Base-by-base conservation (phyloP, 1,140 invertebrate species). In the Wasmannia auropunctata region DNA sequence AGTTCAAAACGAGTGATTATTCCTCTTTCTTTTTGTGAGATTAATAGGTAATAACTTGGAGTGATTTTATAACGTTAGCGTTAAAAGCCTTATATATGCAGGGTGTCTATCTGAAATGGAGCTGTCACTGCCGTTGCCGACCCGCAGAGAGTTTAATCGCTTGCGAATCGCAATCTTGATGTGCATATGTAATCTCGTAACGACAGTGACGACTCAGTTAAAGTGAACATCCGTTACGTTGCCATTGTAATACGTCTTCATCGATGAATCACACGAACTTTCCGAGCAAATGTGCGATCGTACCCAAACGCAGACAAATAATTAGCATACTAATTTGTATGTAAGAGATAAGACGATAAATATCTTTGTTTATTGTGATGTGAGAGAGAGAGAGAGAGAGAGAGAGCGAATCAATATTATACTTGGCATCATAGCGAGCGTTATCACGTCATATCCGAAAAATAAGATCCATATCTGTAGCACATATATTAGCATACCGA, bases 241-340 rank as follows among this genome's bases (percentile, higher is more conserved):
- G 63, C 81, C 69, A 83, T 67, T 49, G 49, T 86, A 60, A 86
- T 75, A 81, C 51, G 84, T 77, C 81, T 81, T 75, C 56, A 77
- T 88, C 40, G 31, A 65, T 86, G 69, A 67, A 76, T 84, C 77
- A 75, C 49, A 60, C 37, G 19, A 56, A 56, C 31, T 67, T 72
- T 62, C 60, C 51, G 54, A 88, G 60, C 89, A 90, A 90, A 62
- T 90, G 87, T 76, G 87, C 90, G 89, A 91, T 86, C 81, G n/a
- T 86, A 91, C 85, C 94, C 91, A 90, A 91, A 93, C 87, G 87
- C 93, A 93, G 93, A 94, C 94, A 94, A 94, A 94, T 94, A 94
- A 94, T 94, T 94, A 94, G 93, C 90, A 74, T 94, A 94, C 89
- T 92, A 91, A 93, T 91, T 91, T 93, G 91, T 91, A 90, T 79